Percentiles rank a stretch among this genome's conserved stretches.
phyloP scores from a whole-genome alignment of 35 echinoderm and acorn worm species.

The Apostichopus japonicus region DNA sequence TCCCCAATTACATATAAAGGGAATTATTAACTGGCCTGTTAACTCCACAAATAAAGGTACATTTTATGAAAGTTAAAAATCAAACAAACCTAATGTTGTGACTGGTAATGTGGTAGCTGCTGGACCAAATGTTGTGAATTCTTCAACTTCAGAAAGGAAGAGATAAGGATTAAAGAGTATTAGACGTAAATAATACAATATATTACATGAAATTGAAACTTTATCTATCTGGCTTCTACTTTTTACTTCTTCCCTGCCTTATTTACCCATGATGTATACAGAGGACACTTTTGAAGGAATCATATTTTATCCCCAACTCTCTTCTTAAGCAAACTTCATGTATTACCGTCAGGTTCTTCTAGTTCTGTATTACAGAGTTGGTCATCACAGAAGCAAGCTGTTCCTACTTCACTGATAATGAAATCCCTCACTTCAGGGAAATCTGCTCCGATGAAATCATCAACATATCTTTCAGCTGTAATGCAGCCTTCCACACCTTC shows the following conservation, averaged over 20 bases:
- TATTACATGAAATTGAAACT: background rate
- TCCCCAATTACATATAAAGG: no score
- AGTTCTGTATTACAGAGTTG: background rate
- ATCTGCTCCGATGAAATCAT: background rate
- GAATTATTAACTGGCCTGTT: no score
- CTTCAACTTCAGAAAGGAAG: background rate
- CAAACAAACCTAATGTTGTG: no score
- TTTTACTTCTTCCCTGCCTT: background rate
- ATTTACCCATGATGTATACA: background rate
- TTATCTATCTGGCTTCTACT: background rate
- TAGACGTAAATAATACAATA: background rate
- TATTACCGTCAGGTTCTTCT: background rate
- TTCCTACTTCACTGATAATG: background rate
- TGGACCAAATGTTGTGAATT: background rate
- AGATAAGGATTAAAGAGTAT: background rate
- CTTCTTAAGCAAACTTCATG: no score
- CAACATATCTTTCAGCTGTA: background rate
- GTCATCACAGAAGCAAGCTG: background rate
- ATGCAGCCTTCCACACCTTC: conserved; percentile 29
- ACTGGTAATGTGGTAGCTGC: no score
- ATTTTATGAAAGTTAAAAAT: no score
- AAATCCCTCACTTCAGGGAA: no score
- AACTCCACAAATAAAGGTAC: no score
- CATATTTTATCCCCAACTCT: background rate
- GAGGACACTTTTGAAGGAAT: background rate